Percentiles rank a stretch among this genome's conserved stretches.
Conservation (phyloP, 2,797 vertebrate species). For the Enteromius unitaeniatus region DNA sequence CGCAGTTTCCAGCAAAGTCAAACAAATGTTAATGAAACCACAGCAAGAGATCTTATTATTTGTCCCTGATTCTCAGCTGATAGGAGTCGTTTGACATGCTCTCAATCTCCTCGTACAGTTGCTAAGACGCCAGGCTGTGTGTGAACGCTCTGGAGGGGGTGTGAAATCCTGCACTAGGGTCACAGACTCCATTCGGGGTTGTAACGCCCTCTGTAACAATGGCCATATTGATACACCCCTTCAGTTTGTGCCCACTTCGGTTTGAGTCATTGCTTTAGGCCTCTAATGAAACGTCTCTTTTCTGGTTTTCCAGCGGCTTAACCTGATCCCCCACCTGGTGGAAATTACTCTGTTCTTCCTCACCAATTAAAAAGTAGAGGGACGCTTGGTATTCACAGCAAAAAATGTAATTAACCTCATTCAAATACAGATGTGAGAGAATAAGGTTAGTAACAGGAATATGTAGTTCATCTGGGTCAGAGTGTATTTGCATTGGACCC, state of each 20-base stretch:
- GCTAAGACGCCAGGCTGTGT: constrained; percentile 47
- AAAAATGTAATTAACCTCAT: constrained; percentile 49
- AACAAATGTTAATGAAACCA: constrained; percentile 34
- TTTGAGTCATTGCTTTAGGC: constrained; percentile 32
- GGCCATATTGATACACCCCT: constrained; percentile 54
- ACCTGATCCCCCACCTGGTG: constrained; percentile 30
- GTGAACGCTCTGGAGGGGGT: constrained; percentile 45
- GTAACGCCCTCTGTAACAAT: constrained; percentile 57
- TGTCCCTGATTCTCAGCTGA: constrained; percentile 16
- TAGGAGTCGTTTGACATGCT: constrained; percentile 4
- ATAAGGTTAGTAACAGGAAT: constrained; percentile 39
- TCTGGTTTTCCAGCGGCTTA: constrained; percentile 31
- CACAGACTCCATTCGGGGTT: constrained; percentile 40
- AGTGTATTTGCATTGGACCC: constrained; percentile 13
- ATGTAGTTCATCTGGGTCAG: constrained; percentile 17
- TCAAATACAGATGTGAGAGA: constrained; percentile 25
- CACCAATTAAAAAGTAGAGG: constrained; percentile 45
- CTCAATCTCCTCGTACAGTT: constrained; percentile 35
- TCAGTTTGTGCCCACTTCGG: constrained; percentile 41
- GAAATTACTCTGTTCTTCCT: constrained; percentile 19
- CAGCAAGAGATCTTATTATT: constrained; percentile 28
- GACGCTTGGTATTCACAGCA: constrained; percentile 42
- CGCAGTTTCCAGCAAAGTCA: neutral
- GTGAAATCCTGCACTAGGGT: constrained; percentile 45
- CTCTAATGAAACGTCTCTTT: constrained; percentile 43